Percentiles rank a stretch among this genome's conserved stretches.
phyloP scores from a whole-genome alignment of 2,113 vertebrate species.

The Prolemur simus region DNA sequence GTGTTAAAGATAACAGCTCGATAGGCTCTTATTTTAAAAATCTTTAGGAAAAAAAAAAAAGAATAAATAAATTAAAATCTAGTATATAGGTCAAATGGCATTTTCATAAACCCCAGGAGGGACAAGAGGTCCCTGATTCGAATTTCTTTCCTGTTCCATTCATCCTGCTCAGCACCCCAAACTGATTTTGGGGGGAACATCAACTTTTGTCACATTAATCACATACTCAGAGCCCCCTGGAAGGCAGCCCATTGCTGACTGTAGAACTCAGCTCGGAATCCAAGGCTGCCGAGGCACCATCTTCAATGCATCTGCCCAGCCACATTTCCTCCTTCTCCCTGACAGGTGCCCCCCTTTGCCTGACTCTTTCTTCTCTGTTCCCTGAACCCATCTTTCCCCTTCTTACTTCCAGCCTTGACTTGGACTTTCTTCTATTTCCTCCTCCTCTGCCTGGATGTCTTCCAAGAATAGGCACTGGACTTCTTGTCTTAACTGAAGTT shows the following conservation, averaged over 20 bases:
- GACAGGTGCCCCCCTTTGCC: background rate
- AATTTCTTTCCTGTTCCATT: background rate
- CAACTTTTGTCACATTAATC: background rate
- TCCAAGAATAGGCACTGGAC: background rate
- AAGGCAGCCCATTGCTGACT: background rate
- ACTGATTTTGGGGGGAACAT: background rate
- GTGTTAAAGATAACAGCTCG: background rate
- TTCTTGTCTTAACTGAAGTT: background rate
- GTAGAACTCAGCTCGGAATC: background rate
- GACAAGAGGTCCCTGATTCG: background rate
- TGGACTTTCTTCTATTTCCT: background rate
- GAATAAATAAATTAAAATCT: background rate
- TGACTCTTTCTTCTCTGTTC: background rate
- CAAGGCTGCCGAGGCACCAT: no score
- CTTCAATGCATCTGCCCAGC: rapidly evolving
- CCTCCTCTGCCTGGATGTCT: background rate
- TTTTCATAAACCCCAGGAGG: background rate
- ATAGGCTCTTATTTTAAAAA: background rate
- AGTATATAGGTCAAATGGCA: background rate
- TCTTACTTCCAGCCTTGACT: background rate
- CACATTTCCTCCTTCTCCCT: background rate
- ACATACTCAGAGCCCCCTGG: background rate
- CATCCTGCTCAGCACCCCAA: background rate
- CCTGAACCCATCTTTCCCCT: background rate
- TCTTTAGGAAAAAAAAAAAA: no score